Conservation (phyloP, 2,797 vertebrate species). For the Tapera naevia region DNA sequence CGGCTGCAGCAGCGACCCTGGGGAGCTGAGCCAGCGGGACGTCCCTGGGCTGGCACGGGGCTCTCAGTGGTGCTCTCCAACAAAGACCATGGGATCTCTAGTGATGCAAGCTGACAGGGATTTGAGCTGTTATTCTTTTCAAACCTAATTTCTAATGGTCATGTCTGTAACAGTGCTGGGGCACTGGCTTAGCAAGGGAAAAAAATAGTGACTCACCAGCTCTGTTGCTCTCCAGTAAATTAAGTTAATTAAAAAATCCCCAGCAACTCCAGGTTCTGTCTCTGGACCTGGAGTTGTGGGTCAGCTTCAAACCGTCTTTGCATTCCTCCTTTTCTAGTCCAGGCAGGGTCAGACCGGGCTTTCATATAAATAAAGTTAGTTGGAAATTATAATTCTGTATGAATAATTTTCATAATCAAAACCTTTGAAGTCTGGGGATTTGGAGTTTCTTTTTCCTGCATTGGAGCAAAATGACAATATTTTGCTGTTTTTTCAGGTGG, state of each 20-base stretch:
- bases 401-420: neutral
- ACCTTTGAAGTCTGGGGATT: neutral
- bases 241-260: conserved; percentile 11
- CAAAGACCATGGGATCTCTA: neutral
- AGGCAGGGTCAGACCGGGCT: neutral
- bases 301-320: neutral
- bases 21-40: neutral
- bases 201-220: neutral
- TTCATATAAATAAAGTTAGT: neutral
- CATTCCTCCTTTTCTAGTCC: neutral
- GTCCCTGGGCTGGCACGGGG: neutral
- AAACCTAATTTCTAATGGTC: conserved; percentile 19
- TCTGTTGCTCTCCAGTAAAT: neutral
- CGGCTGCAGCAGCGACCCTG: neutral
- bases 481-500: neutral
- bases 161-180: neutral
- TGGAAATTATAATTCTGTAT: neutral
- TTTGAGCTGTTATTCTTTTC: neutral
- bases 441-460: neutral
- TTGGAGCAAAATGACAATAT: neutral
- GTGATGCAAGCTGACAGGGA: neutral
- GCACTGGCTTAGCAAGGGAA: neutral
- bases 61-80: neutral
- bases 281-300: neutral
- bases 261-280: neutral